These are phyloP conservation scores for Malacoraja senta DNA, from an alignment of 2,797 vertebrate species.

Conservation along the genomic window DNA sequence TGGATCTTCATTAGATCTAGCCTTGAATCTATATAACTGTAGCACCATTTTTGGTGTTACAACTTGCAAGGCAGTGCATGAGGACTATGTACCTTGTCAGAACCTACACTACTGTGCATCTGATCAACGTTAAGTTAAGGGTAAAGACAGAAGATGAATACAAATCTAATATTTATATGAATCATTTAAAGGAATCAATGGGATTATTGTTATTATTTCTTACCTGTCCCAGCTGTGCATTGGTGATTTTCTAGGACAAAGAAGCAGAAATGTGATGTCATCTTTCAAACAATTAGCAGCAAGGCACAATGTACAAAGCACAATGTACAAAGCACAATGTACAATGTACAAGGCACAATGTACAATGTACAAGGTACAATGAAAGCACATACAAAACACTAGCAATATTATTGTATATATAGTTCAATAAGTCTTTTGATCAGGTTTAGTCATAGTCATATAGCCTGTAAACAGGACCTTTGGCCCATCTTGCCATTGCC, in stretches of 20 bases:
- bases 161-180: neutral
- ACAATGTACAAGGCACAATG: no score
- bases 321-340: no score
- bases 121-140: neutral
- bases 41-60: neutral
- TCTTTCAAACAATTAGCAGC: neutral
- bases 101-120: neutral
- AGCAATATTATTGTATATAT: neutral
- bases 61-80: neutral
- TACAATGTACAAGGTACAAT: no score
- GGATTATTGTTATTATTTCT: neutral
- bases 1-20: neutral
- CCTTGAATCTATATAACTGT: no score
- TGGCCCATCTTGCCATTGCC: no score
- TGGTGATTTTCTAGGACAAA: slow-evolving; percentile 23
- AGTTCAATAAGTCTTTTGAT: neutral
- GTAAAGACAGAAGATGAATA: neutral
- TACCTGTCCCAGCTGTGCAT: slow-evolving; percentile 24
- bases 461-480: no score
- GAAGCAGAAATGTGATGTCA: neutral
- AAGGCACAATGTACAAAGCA: no score
- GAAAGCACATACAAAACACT: neutral
- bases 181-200: neutral
- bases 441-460: neutral
- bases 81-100: neutral